Evolutionary conservation across 2,888 invertebrate species (phyloP), one percentile per base, ranked within the genome.

Genomic region (Caenorhabditis auriculariae): DNA sequence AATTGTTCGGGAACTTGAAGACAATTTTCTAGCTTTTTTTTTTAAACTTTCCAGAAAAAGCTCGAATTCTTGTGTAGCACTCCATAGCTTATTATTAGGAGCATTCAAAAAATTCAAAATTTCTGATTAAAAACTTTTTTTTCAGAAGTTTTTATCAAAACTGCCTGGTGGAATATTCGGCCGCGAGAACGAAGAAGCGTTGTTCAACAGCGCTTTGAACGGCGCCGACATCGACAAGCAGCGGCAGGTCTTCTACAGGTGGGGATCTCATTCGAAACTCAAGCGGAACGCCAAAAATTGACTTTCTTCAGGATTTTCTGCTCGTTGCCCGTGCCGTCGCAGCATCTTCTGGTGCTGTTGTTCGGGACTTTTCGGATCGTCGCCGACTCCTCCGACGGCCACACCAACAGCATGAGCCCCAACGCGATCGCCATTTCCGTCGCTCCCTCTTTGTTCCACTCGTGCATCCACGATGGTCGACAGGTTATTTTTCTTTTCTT

Each of bases 311-410:
- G 94, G 84, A 87, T 93, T 83, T 88, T 94, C 76, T 87, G 89
- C 76, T 89, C 91, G 76, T 86, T 83, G 43, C 92, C 93, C 50
- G 86, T 89, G 57, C 90, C 91, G 83, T 91, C 93, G 69, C 96
- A 95, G 85, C 89, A 91, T 82, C 86, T 96, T 73, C 85, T 96
- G 81, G 93, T 95, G 76, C 87, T 96, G 74, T 87, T 96, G 63
- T 95, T 96, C 84, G 96, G 96, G 73, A 96, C 95, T 80, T 96
- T 93, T 85, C 88, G 92, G 76, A 91, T 92, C 73, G 92, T 93
- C 83, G 91, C 93, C 23, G 91, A 91, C 73, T 91, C 91, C 83
- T 90, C 91, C 77, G 91, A 91, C 73, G 88, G 89, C 83, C 90
- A 90, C 77, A 88, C 89, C 78, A 92, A 92, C 52, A 91, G 91